Base-by-base conservation (phyloP, 1,140 invertebrate species). In the Pseudomyrmex flavicornis region DNA sequence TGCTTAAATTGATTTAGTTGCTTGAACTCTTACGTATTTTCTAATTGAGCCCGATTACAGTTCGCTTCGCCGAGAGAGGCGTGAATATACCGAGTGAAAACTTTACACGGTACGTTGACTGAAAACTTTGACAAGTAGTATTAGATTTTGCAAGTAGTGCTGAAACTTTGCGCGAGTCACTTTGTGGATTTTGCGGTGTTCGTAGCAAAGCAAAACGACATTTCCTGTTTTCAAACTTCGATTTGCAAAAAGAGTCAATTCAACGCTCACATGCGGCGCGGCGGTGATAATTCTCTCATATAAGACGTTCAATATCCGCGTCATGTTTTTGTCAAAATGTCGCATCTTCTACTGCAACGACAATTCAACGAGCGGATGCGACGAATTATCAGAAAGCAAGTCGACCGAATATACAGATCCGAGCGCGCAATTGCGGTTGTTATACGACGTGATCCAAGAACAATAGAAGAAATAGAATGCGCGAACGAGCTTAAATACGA, bases 1-100 rank as follows among this genome's bases (percentile, higher is more conserved):
- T 80, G 54, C 76, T 80, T 80, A 80, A 80, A 80, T 80, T 80
- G 76, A 80, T 80, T 80, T 80, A 80, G 54, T 56, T 59, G 76
- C 76, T 80, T 80, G 66, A 80, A 80, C 76, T 80, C 65, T 84
- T 62, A 63, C 52, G 65, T 84, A 77, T 77, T 85, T 84, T 85
- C 59, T 72, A 85, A 85, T 72, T 68, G 66, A 72, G 35, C 17
- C 59, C 52, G 82, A 86, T 72, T 68, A 69, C 58, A 66, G 56
- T 48, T 68, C 22, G 73, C 35, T 66, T 72, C 26, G 65, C n/a
- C 35, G 35, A 35, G 20, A 56, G 70, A 50, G 46, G 46, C 63
- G 22, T 48, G 59, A 35, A 35, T 35, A 48, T 80, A 61, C 44
- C 35, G 20, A 46, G 44, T 70, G 35, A 35, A 35, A 35, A 35